Base-by-base conservation (phyloP, 2,888 invertebrate genomes). In the Amorpha juglandis region DNA sequence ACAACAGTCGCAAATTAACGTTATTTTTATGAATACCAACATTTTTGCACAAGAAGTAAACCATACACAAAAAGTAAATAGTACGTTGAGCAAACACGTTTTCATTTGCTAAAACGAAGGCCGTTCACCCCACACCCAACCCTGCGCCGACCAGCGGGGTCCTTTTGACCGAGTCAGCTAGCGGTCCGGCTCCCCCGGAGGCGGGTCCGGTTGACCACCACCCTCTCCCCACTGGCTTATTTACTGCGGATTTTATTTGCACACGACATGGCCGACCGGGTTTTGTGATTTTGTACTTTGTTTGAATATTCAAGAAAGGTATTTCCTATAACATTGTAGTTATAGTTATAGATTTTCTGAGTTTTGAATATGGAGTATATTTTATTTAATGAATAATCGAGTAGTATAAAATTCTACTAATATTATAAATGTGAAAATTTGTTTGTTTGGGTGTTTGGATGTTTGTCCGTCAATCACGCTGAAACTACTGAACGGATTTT, bases 181-280 rank as follows among this genome's bases (percentile, higher is more conserved):
- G 71, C 70, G 67, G 51, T 52, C 63, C 67, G 67, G 67, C 69
- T 75, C 71, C 75, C 75, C 63, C 65, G 76, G 77, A 79, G 83
- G 80, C 85, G 84, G 85, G 83, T 78, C 83, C 79, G 74, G 88
- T 89, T 92, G 93, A 92, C 93, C 92, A 86, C 81, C 88, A 83
- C 87, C 88, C 87, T 80, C 76, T 75, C 76, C 75, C 74, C 73
- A 45, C 75, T 71, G 72, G 42, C 80, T 82, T 87, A 89, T 90
- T 87, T 89, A 89, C 87, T 81, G 82, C 84, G 76, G 79, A 83
- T 81, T 82, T 86, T 88, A 87, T 89, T 90, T 82, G 88, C 88
- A 84, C 79, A 80, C 81, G 85, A 80, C 79, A 88, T 88, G 84
- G 87, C 87, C 75, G 83, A 78, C 80, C 70, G 67, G 55, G 42